Evolutionary conservation across 2,113 vertebrate species (phyloP).

Genomic region (Caloenas nicobarica): DNA sequence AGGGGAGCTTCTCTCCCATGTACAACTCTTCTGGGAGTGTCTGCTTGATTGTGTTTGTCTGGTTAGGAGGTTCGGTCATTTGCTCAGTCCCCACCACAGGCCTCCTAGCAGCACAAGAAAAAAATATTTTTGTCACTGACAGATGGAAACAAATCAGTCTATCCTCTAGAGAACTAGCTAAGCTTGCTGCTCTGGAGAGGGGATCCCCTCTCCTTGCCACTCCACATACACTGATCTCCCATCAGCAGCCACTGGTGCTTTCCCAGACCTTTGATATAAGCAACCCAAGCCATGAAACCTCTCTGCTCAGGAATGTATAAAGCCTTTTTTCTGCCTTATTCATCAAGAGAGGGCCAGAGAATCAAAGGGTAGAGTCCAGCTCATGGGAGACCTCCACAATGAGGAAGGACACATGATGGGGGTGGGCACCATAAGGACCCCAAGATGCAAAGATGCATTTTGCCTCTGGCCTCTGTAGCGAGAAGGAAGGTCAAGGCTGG

Average conservation of each 20-base stretch:
- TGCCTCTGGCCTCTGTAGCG: fast-evolving
- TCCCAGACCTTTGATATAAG: background rate
- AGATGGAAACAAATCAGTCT: background rate
- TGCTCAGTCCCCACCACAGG: background rate
- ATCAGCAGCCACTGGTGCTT: background rate
- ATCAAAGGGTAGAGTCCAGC: background rate
- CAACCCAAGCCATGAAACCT: fast-evolving
- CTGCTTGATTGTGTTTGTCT: background rate
- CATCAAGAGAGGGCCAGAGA: background rate
- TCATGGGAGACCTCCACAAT: background rate
- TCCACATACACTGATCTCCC: background rate
- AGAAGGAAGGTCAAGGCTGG: background rate
- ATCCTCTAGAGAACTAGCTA: background rate
- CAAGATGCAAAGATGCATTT: background rate
- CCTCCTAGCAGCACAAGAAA: background rate
- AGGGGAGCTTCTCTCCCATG: background rate
- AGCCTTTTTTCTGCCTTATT: background rate
- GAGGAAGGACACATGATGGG: fast-evolving
- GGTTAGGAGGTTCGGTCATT: background rate
- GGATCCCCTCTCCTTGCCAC: background rate
- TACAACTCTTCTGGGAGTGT: background rate
- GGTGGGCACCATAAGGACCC: background rate
- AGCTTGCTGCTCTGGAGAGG: background rate
- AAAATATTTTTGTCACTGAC: background rate
- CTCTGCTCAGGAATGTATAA: background rate